A percentile compares a stretch with the other conserved stretches of the same genome.
Conservation (phyloP, 2,797 vertebrate species). For the Sebastes steindachneri region DNA sequence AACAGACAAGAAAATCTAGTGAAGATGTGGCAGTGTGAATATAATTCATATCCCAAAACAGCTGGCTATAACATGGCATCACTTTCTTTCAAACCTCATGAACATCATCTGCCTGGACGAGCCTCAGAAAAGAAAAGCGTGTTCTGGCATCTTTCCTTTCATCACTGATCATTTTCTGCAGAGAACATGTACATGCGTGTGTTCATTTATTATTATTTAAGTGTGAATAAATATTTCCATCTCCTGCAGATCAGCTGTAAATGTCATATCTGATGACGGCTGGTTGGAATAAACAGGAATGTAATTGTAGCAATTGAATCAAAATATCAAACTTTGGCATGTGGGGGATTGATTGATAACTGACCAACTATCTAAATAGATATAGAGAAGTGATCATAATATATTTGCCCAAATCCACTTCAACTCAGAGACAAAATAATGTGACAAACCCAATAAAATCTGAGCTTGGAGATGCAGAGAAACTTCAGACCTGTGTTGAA, state of each 20-base stretch:
- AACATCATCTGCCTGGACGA: not conserved
- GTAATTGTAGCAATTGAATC: not conserved
- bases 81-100: slow-evolving; percentile 3
- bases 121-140: not conserved
- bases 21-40: not conserved
- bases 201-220: not conserved
- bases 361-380: not conserved
- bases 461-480: not conserved
- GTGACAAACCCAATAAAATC: not conserved
- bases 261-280: not conserved
- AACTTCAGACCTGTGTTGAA: not conserved
- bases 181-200: not conserved
- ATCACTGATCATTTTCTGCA: not conserved
- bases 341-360: not conserved
- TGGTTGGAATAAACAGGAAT: not conserved
- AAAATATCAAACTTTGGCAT: not conserved
- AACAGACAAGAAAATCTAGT: not conserved
- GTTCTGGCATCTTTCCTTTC: not conserved
- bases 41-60: slow-evolving; percentile 13
- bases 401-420: not conserved
- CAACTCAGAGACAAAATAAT: not conserved
- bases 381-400: not conserved
- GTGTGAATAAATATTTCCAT: not conserved
- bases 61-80: not conserved
- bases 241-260: not conserved